Conservation (phyloP, 2,797 vertebrate genomes). For the Okamejei kenojei region DNA sequence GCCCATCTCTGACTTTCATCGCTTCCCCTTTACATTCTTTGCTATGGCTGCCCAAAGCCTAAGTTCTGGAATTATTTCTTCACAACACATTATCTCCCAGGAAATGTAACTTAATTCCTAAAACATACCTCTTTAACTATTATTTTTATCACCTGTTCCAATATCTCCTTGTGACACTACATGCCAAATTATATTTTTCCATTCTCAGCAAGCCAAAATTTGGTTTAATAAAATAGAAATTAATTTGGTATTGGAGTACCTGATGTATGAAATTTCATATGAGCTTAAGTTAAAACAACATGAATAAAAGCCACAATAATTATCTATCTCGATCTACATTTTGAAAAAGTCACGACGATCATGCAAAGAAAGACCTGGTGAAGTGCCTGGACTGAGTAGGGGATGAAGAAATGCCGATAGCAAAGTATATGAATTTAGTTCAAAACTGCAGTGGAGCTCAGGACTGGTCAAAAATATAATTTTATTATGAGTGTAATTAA, state of each 20-base stretch:
- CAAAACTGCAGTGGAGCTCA: neutral
- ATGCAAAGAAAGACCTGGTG: neutral
- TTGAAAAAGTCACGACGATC: neutral
- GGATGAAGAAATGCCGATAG: neutral
- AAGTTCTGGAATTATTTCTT: neutral
- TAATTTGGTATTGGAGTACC: too few species aligned
- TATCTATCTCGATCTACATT: neutral
- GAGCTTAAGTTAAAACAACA: neutral
- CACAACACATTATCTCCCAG: neutral
- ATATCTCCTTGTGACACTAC: neutral
- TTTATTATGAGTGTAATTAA: neutral
- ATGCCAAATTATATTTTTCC: neutral
- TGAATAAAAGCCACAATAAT: too few species aligned
- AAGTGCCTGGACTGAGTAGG: too few species aligned
- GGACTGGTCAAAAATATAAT: neutral
- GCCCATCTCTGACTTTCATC: neutral
- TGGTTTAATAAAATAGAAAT: too few species aligned
- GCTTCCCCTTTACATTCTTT: too few species aligned
- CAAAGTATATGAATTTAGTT: neutral
- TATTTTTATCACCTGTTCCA: neutral
- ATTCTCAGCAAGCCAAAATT: too few species aligned
- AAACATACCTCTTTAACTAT: neutral
- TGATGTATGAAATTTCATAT: neutral
- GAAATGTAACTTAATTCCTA: neutral
- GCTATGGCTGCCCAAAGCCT: neutral